Evolutionary conservation across 2,113 vertebrate genomes (phyloP).

Genomic region (Guaruba guarouba): DNA sequence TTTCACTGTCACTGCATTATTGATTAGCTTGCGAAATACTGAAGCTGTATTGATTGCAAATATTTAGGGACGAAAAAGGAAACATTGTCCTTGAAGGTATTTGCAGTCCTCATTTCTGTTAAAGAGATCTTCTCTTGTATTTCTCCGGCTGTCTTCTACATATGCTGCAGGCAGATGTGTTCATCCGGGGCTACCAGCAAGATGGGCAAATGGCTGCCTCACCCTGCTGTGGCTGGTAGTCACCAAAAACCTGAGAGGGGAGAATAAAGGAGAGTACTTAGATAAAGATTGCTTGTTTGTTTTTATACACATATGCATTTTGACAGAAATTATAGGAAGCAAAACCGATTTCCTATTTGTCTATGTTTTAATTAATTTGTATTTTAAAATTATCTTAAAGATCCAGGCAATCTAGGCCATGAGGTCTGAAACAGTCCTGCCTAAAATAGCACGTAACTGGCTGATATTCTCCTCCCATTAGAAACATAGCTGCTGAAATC

Average conservation of each 20-base stretch:
- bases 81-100: background rate
- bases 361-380: background rate
- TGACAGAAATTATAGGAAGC: background rate
- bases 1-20: conserved; percentile 51
- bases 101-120: background rate
- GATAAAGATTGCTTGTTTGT: background rate
- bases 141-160: background rate
- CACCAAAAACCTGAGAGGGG: background rate
- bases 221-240: background rate
- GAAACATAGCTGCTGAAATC: background rate
- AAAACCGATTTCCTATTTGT: background rate
- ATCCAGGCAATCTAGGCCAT: background rate
- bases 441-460: background rate
- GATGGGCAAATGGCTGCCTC: background rate
- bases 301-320: background rate
- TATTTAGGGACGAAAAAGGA: conserved; percentile 58
- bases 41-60: conserved; percentile 48
- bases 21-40: conserved; percentile 44
- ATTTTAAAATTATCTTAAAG: background rate
- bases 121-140: background rate
- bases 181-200: background rate
- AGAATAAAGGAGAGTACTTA: background rate
- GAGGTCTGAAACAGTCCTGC: background rate
- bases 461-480: background rate
- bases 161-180: background rate